These are phyloP conservation scores for Microctenopoma lineatum DNA, from an alignment of 2,797 vertebrate species.

Conservation along the genomic window DNA sequence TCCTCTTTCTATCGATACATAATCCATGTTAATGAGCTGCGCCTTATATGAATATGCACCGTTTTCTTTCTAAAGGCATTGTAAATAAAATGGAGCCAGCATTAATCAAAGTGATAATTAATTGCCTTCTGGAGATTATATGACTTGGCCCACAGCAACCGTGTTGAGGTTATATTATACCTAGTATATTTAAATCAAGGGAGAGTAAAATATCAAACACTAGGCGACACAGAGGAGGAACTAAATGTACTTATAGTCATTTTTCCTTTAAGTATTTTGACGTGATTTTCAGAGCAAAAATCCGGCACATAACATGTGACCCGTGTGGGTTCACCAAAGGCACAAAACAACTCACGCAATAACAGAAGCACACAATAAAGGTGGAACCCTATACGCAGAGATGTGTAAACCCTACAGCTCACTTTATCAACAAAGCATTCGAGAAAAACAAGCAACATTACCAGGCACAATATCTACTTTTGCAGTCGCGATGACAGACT, in stretches of 20 bases:
- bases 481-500: not conserved
- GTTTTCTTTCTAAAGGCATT: slow-evolving; percentile 78
- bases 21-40: slow-evolving; percentile 84
- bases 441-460: not conserved
- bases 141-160: slow-evolving; percentile 66
- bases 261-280: not conserved
- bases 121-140: slow-evolving; percentile 74
- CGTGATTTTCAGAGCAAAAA: slow-evolving; percentile 7
- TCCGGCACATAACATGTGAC: not conserved
- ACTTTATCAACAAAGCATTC: slow-evolving; percentile 22
- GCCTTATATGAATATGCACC: slow-evolving; percentile 77
- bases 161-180: slow-evolving; percentile 57
- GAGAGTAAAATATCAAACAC: slow-evolving; percentile 12
- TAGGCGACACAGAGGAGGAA: slow-evolving; percentile 15
- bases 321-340: not conserved
- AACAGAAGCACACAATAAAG: slow-evolving; percentile 8
- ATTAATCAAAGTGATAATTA: slow-evolving; percentile 82
- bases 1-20: slow-evolving; percentile 79
- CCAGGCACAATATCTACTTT: slow-evolving; percentile 4
- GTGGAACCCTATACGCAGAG: slow-evolving; percentile 10
- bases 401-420: slow-evolving; percentile 2
- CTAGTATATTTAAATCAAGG: slow-evolving; percentile 64
- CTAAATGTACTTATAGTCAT: too few species aligned
- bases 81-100: slow-evolving; percentile 84
- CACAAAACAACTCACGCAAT: not conserved